Percentiles rank a stretch among this genome's conserved stretches.
Evolutionary conservation across 2,888 invertebrate genomes (phyloP).

Genomic region (Rhagophthalmus giganteus): DNA sequence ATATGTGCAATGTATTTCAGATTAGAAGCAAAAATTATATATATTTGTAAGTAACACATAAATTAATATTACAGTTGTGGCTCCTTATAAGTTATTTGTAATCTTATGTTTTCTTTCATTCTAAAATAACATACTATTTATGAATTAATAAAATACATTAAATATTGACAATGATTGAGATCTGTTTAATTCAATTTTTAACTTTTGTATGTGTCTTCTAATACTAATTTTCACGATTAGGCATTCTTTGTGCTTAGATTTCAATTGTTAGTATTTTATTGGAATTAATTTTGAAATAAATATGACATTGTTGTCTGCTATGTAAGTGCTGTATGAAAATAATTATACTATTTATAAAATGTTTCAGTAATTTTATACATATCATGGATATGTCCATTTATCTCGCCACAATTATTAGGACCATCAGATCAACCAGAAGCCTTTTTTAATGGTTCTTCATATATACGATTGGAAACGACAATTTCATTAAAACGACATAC

Average conservation of each 20-base stretch:
- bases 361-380: slow-evolving; percentile 13
- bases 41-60: background rate
- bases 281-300: background rate
- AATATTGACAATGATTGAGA: too few relatives aligned
- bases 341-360: too few relatives aligned
- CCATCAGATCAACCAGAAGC: slow-evolving; percentile 73
- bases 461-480: slow-evolving; percentile 70
- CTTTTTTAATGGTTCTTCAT: slow-evolving; percentile 81
- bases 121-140: too few relatives aligned
- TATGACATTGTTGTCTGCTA: background rate
- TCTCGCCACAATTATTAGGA: slow-evolving; percentile 45
- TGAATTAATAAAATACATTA: too few relatives aligned
- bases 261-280: too few relatives aligned
- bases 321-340: too few relatives aligned
- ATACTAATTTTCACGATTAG: too few relatives aligned
- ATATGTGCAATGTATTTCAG: background rate
- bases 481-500: slow-evolving; percentile 79
- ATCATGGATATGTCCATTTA: slow-evolving; percentile 13
- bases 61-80: too few relatives aligned
- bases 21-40: background rate
- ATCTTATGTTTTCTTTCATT: too few relatives aligned
- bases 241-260: too few relatives aligned
- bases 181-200: background rate
- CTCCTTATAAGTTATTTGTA: too few relatives aligned
- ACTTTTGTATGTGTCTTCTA: background rate